These are phyloP conservation scores for Melanotaenia parkinsoni DNA, from an alignment of 2,797 vertebrate species.

Conservation along the genomic window DNA sequence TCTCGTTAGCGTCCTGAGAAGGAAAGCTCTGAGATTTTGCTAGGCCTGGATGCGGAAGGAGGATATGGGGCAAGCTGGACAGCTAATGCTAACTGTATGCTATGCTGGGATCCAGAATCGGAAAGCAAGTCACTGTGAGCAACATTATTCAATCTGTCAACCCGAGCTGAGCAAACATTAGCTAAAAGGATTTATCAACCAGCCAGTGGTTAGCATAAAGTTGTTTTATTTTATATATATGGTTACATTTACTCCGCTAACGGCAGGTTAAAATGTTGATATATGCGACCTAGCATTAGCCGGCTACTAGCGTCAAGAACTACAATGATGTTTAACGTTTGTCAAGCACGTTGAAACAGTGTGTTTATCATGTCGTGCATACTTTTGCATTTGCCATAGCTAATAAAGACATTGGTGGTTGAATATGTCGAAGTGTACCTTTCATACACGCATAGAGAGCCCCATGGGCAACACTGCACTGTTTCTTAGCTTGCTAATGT, in stretches of 20 bases:
- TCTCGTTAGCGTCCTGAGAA: slow-evolving; percentile 61
- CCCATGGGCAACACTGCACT: slow-evolving; percentile 49
- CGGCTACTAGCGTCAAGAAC: slow-evolving; percentile 41
- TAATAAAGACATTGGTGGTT: slow-evolving; percentile 1
- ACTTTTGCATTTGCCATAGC: slow-evolving; percentile 1
- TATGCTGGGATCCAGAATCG: slow-evolving; percentile 53
- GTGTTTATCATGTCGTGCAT: background rate
- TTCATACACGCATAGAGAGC: slow-evolving; percentile 1
- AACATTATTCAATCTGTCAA: slow-evolving; percentile 30
- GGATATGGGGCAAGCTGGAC: slow-evolving; percentile 72
- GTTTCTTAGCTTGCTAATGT: slow-evolving; percentile 66
- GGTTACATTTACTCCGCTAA: slow-evolving; percentile 34
- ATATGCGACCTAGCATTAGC: slow-evolving; percentile 74
- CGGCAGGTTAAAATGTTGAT: slow-evolving; percentile 46
- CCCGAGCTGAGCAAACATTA: slow-evolving; percentile 22
- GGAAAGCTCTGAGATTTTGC: slow-evolving; percentile 73
- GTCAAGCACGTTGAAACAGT: slow-evolving; percentile 25
- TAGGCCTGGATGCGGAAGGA: slow-evolving; percentile 77
- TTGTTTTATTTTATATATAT: slow-evolving; percentile 27
- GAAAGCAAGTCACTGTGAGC: slow-evolving; percentile 53
- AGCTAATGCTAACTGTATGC: slow-evolving; percentile 71
- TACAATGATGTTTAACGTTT: slow-evolving; percentile 31
- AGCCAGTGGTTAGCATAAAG: slow-evolving; percentile 2
- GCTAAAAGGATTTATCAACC: slow-evolving; percentile 21
- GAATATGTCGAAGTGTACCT: background rate